phyloP scores from a whole-genome alignment of 2,113 vertebrate species.

The Lanius ludovicianus region DNA sequence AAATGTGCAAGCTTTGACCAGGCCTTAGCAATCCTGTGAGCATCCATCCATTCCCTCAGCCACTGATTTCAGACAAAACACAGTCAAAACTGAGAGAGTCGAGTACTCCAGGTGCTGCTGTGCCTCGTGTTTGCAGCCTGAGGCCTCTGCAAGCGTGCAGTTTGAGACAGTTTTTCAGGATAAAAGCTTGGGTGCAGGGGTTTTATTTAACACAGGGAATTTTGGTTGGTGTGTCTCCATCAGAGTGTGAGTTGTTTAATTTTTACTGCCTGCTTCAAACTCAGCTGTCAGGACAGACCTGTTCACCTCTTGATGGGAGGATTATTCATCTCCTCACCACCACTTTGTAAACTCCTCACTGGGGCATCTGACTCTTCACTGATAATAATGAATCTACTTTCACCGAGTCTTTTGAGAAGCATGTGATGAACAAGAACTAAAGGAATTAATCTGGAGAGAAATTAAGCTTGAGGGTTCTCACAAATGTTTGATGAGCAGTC shows the following conservation, averaged over 20 bases:
- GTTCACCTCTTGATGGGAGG: background rate
- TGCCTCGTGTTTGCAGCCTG: background rate
- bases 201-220: background rate
- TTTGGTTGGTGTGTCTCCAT: background rate
- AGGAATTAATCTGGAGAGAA: background rate
- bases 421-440: background rate
- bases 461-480: background rate
- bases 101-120: rapidly evolving
- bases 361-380: background rate
- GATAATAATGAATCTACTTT: background rate
- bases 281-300: background rate
- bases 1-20: background rate
- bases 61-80: background rate
- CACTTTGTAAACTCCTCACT: background rate
- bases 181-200: background rate
- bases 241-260: background rate
- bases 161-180: background rate
- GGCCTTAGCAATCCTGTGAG: background rate
- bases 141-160: background rate
- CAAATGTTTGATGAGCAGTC: background rate
- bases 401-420: background rate
- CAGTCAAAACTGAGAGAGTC: background rate
- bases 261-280: background rate
- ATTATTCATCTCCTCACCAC: background rate
- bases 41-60: background rate